Base-by-base conservation (phyloP, 2,888 invertebrate species). In the Athalia cordata region DNA sequence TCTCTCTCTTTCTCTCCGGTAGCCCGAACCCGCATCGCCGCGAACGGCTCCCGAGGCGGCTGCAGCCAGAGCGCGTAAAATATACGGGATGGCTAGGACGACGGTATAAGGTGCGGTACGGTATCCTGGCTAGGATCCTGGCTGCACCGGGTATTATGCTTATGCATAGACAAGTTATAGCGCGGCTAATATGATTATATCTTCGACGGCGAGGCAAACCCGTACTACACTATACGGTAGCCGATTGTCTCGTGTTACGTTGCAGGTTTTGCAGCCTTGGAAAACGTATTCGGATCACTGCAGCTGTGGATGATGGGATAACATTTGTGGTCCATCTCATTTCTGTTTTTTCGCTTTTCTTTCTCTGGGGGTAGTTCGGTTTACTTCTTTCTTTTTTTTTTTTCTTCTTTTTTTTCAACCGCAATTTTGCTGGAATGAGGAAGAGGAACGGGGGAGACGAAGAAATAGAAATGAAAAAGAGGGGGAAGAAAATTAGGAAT, bases 151-250 rank as follows among this genome's bases (percentile, higher is more conserved):
- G 84, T 88, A 87, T 88, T 89, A 88, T 88, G 87, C 89, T 89
- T 87, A 87, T 88, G 88, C 88, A 89, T 89, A 88, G 89, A 86
- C 89, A 87, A 89, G 89, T 89, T 89, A 89, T 87, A 86, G 87
- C 85, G 81, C 79, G 82, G 85, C 86, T 90, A 90, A 90, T 88
- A 85, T 87, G 87, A 89, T 90, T 89, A 90, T 88, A 88, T 88
- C 86, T 86, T 88, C 88, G 87, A 87, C 87, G 86, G 81, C 81
- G 82, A 81, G 80, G 79, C 67, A 68, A 57, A 77, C 80, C 78
- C 79, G 15, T 55, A n/a, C n/a, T 29, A 59, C 45, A 61, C 70
- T 57, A 45, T n/a, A 57, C 70, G 57, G 59, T 59, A 59, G 59
- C 70, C 70, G 57, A 70, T 70, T 70, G 45, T 70, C 59, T 59